These are phyloP conservation scores for Bruchidius siliquastri DNA, from an alignment of 2,888 invertebrate species.

Conservation along the genomic window DNA sequence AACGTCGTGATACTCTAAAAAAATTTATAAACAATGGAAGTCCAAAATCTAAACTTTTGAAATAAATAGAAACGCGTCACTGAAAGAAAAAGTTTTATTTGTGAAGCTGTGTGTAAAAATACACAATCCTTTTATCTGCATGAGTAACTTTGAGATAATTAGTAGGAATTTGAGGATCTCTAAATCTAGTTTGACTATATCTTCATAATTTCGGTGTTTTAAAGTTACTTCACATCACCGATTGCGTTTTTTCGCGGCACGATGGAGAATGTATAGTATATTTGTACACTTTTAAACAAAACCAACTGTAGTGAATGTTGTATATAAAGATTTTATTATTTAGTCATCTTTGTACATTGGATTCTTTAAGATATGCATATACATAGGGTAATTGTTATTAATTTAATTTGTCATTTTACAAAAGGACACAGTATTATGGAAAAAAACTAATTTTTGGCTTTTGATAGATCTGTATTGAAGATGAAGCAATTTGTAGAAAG, in stretches of 20 bases:
- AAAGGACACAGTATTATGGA: neutral
- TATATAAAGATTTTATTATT: neutral
- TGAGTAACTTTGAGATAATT: too few species aligned
- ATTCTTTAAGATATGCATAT: constrained; percentile 5
- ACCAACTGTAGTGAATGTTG: constrained; percentile 13
- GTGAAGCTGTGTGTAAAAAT: too few species aligned
- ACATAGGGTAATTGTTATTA: constrained; percentile 14
- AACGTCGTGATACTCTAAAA: too few species aligned
- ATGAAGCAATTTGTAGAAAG: neutral
- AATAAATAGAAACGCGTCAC: too few species aligned
- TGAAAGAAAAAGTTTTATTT: too few species aligned
- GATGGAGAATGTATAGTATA: constrained; percentile 9
- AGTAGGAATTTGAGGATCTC: too few species aligned
- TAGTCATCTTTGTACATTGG: constrained; percentile 9
- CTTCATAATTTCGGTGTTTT: neutral
- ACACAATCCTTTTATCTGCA: too few species aligned
- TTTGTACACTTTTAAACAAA: constrained; percentile 10
- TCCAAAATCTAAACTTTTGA: too few species aligned
- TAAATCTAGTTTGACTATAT: too few species aligned
- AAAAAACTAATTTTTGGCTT: neutral
- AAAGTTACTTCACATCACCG: neutral
- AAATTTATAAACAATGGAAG: too few species aligned
- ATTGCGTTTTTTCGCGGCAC: constrained; percentile 2
- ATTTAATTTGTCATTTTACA: constrained; percentile 10
- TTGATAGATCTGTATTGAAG: neutral